phyloP scores from a whole-genome alignment of 1,140 invertebrate genomes.

The Drosophila kikkawai region DNA sequence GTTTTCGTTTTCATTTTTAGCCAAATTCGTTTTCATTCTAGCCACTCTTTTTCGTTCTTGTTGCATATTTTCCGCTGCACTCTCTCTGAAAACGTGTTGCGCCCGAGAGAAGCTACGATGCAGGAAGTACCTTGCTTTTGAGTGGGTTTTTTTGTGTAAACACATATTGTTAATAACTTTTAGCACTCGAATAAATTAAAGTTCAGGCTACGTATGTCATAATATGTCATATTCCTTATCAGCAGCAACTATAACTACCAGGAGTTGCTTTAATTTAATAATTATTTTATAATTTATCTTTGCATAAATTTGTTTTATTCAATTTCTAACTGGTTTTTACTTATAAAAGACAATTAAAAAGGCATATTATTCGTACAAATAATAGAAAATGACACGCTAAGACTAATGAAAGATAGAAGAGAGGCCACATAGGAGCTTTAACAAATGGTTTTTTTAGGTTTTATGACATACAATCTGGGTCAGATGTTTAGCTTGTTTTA shows the following conservation, averaged over 20 bases:
- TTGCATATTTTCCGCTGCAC: conserved; percentile 35
- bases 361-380: conserved; percentile 54
- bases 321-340: conserved; percentile 71
- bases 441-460: conserved; percentile 22
- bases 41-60: conserved; percentile 20
- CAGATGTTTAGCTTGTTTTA: conserved; percentile 39
- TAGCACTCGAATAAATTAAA: conserved; percentile 9
- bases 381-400: conserved; percentile 55
- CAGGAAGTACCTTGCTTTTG: conserved; percentile 52
- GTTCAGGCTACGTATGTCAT: not conserved
- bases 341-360: conserved; percentile 68
- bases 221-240: not conserved
- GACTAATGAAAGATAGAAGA: conserved; percentile 62
- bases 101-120: conserved; percentile 34
- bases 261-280: not conserved
- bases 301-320: conserved; percentile 78
- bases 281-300: not conserved
- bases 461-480: conserved; percentile 46
- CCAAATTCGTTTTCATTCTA: conserved; percentile 45
- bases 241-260: not conserved
- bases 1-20: conserved; percentile 41
- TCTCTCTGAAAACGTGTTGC: conserved; percentile 61
- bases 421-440: conserved; percentile 22
- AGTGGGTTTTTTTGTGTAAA: not conserved
- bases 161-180: conserved; percentile 3